Percentiles rank a stretch among this genome's conserved stretches.
phyloP scores from a whole-genome alignment of 2,888 invertebrate species.

The Orthonychiurus folsomi region DNA sequence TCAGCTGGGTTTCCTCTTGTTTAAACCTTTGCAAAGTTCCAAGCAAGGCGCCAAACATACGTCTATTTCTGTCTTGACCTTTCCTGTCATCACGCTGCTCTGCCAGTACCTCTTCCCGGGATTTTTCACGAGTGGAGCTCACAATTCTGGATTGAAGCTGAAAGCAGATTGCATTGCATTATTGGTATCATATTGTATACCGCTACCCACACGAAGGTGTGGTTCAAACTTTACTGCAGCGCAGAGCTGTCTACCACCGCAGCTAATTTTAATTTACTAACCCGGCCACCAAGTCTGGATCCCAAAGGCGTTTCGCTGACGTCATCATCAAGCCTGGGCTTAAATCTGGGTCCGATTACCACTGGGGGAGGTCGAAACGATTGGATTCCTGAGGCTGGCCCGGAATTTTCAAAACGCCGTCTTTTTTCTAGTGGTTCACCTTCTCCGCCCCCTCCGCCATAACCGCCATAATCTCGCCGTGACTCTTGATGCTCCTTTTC shows the following conservation, averaged over 20 bases:
- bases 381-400: too few species aligned
- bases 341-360: slow-evolving; percentile 28
- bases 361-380: slow-evolving; percentile 15
- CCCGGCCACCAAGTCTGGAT: not conserved
- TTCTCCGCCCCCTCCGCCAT: slow-evolving; percentile 37
- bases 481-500: not conserved
- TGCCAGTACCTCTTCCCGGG: slow-evolving; percentile 67
- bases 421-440: slow-evolving; percentile 42
- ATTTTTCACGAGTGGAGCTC: slow-evolving; percentile 69
- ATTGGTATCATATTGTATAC: too few species aligned
- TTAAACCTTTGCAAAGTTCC: slow-evolving; percentile 93
- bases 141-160: slow-evolving; percentile 68
- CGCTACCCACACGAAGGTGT: too few species aligned
- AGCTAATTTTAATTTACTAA: not conserved
- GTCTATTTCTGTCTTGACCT: slow-evolving; percentile 64
- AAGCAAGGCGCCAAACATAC: slow-evolving; percentile 91
- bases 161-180: not conserved
- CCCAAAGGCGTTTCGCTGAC: not conserved
- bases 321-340: slow-evolving; percentile 27
- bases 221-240: too few species aligned
- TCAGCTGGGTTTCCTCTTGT: slow-evolving; percentile 81
- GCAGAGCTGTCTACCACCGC: too few species aligned
- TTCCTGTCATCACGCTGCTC: slow-evolving; percentile 76
- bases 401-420: slow-evolving; percentile 15
- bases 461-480: slow-evolving; percentile 31